Evolutionary conservation across 2,113 vertebrate genomes (phyloP), one percentile per base, ranked within the genome.

Genomic region (Eurypyga helias): DNA sequence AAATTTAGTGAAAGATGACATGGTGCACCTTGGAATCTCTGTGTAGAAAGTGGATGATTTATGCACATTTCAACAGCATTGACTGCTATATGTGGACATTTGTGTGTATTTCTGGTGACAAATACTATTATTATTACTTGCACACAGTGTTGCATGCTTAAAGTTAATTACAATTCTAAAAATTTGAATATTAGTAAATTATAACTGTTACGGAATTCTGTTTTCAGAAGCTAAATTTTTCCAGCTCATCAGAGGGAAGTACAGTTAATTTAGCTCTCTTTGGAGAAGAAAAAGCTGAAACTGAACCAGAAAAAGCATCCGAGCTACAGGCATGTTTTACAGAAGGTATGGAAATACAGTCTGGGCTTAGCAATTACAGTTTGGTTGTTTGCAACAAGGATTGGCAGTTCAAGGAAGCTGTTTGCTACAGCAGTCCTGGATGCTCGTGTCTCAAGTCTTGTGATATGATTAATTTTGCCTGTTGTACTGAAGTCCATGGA

Each of bases 231-330:
- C 33, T 97, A 49, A 97, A 98, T 92, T 98, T 94, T 86, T 91
- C 94, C 18, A 99, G 99, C 96, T 99, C 98, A 26, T 99, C 99
- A 34, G 99, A 99, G 97, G 99, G 99, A 90, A 99, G 99, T 96
- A 99, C 99, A 23, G 97, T 99, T 77, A 98, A 99, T 95, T 98
- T 99, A 81, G 94, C 96, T 86, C 87, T 96, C 70, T 96, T 94
- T 49, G 97, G 98, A 96, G 99, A 99, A 58, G 99, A 99, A 38
- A 98, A 98, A 75, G 41, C 98, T n/a, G 99, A 99, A 41, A 71
- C 95, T 66, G 98, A 98, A 89, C 65, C 97, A 43, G 97, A 98
- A 76, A 98, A 99, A 87, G 70, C 96, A 11, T 97, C 98, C 83
- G 99, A 99, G 41, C 98, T 99, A 19, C 99, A 99, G 16, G 92